Percentiles rank a stretch among this genome's conserved stretches.
Conservation (phyloP, 2,888 invertebrate species). For the Rotaria socialis region DNA sequence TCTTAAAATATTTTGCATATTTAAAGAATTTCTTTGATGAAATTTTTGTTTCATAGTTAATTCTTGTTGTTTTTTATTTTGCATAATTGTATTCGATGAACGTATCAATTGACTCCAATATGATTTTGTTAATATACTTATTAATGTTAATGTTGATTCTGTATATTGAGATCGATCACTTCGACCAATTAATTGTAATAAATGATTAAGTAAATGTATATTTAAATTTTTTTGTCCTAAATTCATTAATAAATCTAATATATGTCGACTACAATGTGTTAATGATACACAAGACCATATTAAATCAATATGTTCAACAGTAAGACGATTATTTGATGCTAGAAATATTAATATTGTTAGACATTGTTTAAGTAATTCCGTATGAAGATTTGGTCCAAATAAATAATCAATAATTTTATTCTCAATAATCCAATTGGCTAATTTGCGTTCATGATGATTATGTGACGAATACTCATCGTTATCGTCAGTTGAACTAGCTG, state of each 20-base stretch:
- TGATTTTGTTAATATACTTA: conserved; percentile 29
- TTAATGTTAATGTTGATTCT: conserved; percentile 26
- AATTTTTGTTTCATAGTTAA: conserved; percentile 7
- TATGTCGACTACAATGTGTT: conserved; percentile 35
- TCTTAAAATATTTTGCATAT: conserved; percentile 1
- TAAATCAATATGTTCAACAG: conserved; percentile 42
- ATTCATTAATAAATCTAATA: conserved; percentile 9
- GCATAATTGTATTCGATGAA: conserved; percentile 20
- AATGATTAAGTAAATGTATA: conserved; percentile 8
- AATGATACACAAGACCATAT: conserved; percentile 42
- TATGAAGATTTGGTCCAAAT: conserved; percentile 93
- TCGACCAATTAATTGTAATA: conserved; percentile 25
- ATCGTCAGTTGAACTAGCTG: conserved; percentile 3
- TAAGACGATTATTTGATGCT: conserved; percentile 39
- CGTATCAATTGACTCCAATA: conserved; percentile 5
- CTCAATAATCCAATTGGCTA: conserved; percentile 80
- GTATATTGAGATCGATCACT: conserved; percentile 11
- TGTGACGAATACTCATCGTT: background rate
- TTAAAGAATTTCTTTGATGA: background rate
- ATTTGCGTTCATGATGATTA: conserved; percentile 59
- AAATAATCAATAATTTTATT: conserved; percentile 86
- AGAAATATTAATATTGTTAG: conserved; percentile 44
- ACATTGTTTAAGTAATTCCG: conserved; percentile 67
- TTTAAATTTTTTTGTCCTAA: conserved; percentile 9
- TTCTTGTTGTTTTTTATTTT: conserved; percentile 22